A percentile compares a stretch with the other conserved stretches of the same genome.
These are phyloP conservation scores for Holacanthus passer DNA, from an alignment of 2,113 vertebrate species.

Conservation along the genomic window DNA sequence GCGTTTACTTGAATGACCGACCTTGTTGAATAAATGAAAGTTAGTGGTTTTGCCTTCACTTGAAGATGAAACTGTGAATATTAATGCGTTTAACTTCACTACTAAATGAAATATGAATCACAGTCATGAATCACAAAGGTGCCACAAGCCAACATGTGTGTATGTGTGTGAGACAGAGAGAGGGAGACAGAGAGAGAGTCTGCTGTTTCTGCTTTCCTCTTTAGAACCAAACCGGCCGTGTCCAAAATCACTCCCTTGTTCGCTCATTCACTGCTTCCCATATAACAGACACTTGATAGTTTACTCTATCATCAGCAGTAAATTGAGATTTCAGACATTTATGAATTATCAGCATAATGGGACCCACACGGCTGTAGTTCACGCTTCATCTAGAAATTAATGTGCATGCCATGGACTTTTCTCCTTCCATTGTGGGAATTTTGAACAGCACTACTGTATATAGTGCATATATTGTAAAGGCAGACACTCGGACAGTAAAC, in stretches of 20 bases:
- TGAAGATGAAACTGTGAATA: constrained; percentile 15
- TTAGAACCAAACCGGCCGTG: too few relatives aligned
- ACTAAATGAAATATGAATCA: constrained; percentile 21
- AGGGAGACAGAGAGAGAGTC: background rate
- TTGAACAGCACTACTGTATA: background rate
- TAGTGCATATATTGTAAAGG: background rate
- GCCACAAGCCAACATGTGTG: background rate
- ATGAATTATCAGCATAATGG: too few relatives aligned
- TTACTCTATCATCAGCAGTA: background rate
- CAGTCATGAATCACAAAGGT: background rate
- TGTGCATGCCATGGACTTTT: background rate
- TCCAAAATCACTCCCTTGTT: background rate
- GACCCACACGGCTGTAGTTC: background rate
- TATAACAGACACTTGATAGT: background rate
- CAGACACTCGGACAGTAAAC: background rate
- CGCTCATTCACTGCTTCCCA: background rate
- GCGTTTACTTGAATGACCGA: constrained; percentile 1
- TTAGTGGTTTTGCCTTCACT: constrained; percentile 11
- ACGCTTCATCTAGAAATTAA: background rate
- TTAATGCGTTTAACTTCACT: constrained; percentile 13
- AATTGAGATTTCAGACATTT: background rate
- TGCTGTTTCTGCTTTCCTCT: background rate
- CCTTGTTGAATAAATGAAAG: constrained; percentile 25
- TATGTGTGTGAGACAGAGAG: background rate
- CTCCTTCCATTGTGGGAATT: background rate